phyloP scores from a whole-genome alignment of 2,113 vertebrate species.

The Chiloscyllium plagiosum region DNA sequence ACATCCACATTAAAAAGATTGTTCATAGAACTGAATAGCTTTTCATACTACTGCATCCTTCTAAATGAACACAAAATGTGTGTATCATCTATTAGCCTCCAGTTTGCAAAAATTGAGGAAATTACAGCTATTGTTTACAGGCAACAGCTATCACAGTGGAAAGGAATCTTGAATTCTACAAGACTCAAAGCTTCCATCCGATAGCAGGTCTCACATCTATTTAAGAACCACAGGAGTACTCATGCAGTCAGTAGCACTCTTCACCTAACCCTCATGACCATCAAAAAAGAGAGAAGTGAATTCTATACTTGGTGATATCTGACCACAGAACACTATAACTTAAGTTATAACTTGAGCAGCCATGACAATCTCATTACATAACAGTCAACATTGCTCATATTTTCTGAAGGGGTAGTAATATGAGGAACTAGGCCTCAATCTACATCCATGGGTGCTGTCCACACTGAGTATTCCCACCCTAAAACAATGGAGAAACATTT shows the following conservation, averaged over 20 bases:
- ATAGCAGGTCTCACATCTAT: not conserved
- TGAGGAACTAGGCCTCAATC: not conserved
- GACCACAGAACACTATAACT: not conserved
- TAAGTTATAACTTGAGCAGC: not conserved
- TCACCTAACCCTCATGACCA: not conserved
- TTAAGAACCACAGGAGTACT: not conserved
- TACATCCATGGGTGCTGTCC: not conserved
- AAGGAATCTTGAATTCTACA: not conserved
- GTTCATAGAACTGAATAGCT: not conserved
- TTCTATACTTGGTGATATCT: not conserved
- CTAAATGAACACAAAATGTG: not conserved
- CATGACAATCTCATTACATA: not conserved
- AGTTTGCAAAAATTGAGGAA: not conserved
- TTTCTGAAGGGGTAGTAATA: not conserved
- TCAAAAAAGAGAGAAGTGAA: not conserved
- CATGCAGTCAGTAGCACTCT: not conserved
- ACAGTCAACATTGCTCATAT: not conserved
- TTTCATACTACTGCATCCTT: not conserved
- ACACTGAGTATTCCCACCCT: not conserved
- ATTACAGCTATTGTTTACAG: not conserved
- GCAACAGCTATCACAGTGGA: not conserved
- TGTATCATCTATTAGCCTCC: not conserved
- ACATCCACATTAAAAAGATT: not conserved
- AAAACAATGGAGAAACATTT: not conserved
- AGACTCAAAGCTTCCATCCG: not conserved